A percentile compares a stretch with the other conserved stretches of the same genome.
Evolutionary conservation across 2,797 vertebrate species (phyloP).

Genomic region (Acropternis orthonyx): DNA sequence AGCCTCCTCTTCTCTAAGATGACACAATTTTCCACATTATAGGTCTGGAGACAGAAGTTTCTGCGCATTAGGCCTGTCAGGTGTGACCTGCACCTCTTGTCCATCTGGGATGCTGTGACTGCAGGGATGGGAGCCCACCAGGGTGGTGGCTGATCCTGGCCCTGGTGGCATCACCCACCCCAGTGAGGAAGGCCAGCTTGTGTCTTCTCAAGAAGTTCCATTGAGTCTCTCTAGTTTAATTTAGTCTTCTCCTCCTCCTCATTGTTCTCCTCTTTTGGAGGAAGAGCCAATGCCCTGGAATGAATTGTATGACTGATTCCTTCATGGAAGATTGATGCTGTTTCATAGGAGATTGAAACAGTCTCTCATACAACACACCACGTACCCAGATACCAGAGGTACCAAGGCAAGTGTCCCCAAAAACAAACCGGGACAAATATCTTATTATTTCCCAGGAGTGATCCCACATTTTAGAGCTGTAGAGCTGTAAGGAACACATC

Average conservation of each 20-base stretch:
- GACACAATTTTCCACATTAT: accelerated
- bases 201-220: not conserved
- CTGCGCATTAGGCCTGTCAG: accelerated
- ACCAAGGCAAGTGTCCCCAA: not conserved
- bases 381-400: not conserved
- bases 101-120: not conserved
- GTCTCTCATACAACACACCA: not conserved
- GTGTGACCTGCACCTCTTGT: no score
- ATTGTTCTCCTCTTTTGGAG: not conserved
- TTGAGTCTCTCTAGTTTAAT: accelerated
- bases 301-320: not conserved
- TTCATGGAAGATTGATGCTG: not conserved
- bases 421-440: not conserved
- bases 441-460: not conserved
- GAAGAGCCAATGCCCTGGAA: not conserved
- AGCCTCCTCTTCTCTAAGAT: not conserved
- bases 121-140: not conserved
- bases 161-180: not conserved
- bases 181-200: not conserved
- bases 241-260: not conserved
- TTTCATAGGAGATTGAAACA: not conserved
- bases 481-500: not conserved
- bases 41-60: not conserved
- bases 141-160: not conserved
- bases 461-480: not conserved